These are phyloP conservation scores for Cataglyphis livida DNA, from an alignment of 2,888 invertebrate species.

Conservation along the genomic window DNA sequence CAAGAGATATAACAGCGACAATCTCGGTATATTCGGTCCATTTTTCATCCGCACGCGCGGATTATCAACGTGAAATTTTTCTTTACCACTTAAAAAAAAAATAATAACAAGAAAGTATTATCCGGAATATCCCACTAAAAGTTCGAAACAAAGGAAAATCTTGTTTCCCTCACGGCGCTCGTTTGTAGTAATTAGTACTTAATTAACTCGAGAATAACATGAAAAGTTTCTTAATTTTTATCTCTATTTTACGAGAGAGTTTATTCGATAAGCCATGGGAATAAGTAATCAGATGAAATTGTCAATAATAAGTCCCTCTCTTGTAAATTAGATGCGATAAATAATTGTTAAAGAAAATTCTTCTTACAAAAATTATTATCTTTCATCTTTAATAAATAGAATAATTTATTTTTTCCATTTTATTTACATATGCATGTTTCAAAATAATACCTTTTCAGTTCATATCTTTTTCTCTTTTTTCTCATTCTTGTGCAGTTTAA, in stretches of 20 bases:
- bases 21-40: neutral
- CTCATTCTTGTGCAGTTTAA: neutral
- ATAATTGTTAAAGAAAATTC: neutral
- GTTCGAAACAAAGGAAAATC: slow-evolving; percentile 14
- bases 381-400: neutral
- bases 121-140: neutral
- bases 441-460: neutral
- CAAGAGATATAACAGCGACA: neutral
- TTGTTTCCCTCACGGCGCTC: slow-evolving; percentile 7
- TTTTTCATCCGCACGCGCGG: neutral
- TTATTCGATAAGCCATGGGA: neutral
- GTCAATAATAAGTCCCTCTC: neutral
- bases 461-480: neutral
- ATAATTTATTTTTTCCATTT: neutral
- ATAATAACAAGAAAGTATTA: neutral
- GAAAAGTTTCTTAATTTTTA: slow-evolving; percentile 40
- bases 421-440: neutral
- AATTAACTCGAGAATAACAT: slow-evolving; percentile 27
- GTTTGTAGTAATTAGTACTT: slow-evolving; percentile 24
- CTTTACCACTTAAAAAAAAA: neutral
- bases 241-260: neutral
- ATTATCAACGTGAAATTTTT: slow-evolving; percentile 10
- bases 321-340: neutral
- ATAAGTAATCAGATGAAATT: neutral
- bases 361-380: neutral